Percentiles rank a stretch among this genome's conserved stretches.
These are phyloP conservation scores for Galeopterus variegatus DNA, from an alignment of 2,113 vertebrate genomes.

Conservation along the genomic window DNA sequence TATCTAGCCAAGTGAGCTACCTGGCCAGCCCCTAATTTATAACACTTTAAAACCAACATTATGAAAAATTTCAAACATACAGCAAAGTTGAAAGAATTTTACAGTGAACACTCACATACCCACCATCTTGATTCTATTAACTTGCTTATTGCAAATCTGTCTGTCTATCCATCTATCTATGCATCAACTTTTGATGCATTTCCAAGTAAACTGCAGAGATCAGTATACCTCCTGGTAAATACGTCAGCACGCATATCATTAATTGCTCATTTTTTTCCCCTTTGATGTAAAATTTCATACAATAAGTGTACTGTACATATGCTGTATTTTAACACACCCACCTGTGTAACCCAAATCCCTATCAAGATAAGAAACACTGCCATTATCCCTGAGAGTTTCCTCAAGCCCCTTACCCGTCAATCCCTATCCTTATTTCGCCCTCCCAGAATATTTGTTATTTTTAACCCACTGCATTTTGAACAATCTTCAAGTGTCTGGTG, in stretches of 20 bases:
- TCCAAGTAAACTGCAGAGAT: not conserved
- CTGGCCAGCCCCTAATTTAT: too few species aligned
- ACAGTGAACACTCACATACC: not conserved
- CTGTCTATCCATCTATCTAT: too few species aligned
- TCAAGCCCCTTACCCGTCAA: not conserved
- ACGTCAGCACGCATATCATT: not conserved
- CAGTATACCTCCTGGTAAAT: not conserved
- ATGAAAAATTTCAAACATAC: not conserved
- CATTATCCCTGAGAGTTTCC: not conserved
- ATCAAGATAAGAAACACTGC: not conserved
- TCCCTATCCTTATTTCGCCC: not conserved
- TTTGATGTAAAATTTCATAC: not conserved
- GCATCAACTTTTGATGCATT: slow-evolving; percentile 34
- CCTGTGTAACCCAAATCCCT: not conserved
- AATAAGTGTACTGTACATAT: not conserved
- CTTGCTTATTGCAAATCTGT: not conserved
- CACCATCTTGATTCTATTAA: not conserved
- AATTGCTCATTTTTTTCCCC: not conserved
- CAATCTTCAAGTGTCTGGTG: not conserved
- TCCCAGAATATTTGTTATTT: not conserved
- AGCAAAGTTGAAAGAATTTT: slow-evolving; percentile 41
- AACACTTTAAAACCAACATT: not conserved
- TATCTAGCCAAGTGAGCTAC: too few species aligned
- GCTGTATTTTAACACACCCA: not conserved
- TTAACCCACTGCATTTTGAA: not conserved